Conservation (phyloP, 2,797 vertebrate species). For the Bryconaethiops microstoma region DNA sequence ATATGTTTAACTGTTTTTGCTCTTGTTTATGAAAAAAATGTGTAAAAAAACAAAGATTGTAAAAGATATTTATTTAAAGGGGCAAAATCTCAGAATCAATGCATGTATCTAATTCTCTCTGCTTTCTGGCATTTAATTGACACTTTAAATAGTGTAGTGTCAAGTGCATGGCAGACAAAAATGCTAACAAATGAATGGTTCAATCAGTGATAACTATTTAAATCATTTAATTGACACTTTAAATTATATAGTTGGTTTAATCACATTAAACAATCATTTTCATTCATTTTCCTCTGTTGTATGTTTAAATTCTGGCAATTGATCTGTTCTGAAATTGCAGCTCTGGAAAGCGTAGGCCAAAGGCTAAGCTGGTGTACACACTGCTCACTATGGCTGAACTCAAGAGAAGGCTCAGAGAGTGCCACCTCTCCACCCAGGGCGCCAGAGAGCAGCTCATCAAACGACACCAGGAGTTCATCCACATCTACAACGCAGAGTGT, state of each 20-base stretch:
- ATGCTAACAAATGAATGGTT: background rate
- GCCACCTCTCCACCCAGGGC: slow-evolving; percentile 83
- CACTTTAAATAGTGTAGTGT: no score
- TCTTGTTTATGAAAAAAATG: no score
- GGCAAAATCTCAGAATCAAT: no score
- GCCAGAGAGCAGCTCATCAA: slow-evolving; percentile 85
- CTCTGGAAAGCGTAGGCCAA: slow-evolving; percentile 75
- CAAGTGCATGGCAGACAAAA: no score
- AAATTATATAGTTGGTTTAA: no score
- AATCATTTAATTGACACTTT: no score
- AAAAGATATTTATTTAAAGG: no score
- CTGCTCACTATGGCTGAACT: slow-evolving; percentile 87
- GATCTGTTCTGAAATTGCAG: slow-evolving; percentile 64
- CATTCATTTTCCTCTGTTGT: background rate
- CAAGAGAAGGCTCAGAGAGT: slow-evolving; percentile 84
- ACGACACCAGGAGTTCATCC: slow-evolving; percentile 89
- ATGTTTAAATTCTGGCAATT: background rate
- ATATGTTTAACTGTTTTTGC: no score
- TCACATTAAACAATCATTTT: background rate
- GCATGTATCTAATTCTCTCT: no score
- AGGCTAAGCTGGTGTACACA: slow-evolving; percentile 90
- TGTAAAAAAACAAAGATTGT: no score
- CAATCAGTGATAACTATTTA: background rate
- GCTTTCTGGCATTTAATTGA: no score
- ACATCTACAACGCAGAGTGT: slow-evolving; percentile 90